phyloP scores from a whole-genome alignment of 2,888 invertebrate genomes.

The Synanthedon myopaeformis region DNA sequence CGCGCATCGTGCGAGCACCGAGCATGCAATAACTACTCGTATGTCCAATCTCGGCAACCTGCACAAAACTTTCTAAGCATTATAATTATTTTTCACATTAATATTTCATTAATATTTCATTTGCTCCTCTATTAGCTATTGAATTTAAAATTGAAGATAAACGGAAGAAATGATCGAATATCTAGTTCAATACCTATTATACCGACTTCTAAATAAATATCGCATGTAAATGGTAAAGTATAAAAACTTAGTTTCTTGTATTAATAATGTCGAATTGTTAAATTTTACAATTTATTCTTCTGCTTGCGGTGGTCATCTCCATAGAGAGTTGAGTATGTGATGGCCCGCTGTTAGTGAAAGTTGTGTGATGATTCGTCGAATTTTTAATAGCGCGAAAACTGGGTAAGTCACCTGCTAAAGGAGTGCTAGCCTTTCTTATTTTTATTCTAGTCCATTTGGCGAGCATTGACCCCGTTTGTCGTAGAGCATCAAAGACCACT shows the following conservation, averaged over 20 bases:
- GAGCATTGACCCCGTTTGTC: slow-evolving; percentile 44
- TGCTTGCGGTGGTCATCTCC: slow-evolving; percentile 1
- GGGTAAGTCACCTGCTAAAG: slow-evolving; percentile 56
- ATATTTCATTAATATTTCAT: slow-evolving; percentile 70
- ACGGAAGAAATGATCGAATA: no score
- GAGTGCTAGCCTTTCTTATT: slow-evolving; percentile 59
- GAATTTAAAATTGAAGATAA: slow-evolving; percentile 17
- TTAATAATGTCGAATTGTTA: neutral
- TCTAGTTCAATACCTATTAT: neutral
- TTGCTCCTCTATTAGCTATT: slow-evolving; percentile 42
- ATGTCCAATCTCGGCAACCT: slow-evolving; percentile 57
- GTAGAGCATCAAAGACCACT: slow-evolving; percentile 2
- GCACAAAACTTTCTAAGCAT: slow-evolving; percentile 66
- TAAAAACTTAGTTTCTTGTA: neutral
- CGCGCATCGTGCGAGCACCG: slow-evolving; percentile 58
- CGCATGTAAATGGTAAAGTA: no score
- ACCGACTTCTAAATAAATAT: no score
- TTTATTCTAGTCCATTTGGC: slow-evolving; percentile 48
- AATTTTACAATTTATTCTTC: neutral
- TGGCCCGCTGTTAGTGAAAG: slow-evolving; percentile 54
- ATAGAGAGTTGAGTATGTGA: slow-evolving; percentile 2
- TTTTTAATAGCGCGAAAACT: slow-evolving; percentile 61
- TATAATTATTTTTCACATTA: slow-evolving; percentile 65
- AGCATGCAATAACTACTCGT: slow-evolving; percentile 50
- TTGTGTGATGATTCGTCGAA: slow-evolving; percentile 61